Base-by-base conservation (phyloP, 2,888 invertebrate genomes). In the Peribatodes rhomboidaria region DNA sequence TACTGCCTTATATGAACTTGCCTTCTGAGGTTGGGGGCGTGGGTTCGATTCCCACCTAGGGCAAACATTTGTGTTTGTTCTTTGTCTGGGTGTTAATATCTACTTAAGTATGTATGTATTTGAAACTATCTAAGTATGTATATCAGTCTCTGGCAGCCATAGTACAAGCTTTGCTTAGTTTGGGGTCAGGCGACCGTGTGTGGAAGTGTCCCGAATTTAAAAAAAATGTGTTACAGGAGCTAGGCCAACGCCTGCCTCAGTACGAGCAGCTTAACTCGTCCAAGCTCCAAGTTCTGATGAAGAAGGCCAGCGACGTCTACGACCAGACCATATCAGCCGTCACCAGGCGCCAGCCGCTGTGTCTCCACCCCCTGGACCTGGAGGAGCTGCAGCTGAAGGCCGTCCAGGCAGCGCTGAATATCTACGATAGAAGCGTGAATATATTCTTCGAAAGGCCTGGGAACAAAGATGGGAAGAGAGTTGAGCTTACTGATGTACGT, bases 301-400 rank as follows among this genome's bases (percentile, higher is more conserved):
- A 55, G 2, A n/a, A 60, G 16, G 65, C 60, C 4, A 60, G 42
- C 9, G 52, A 65, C 2, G n/a, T 44, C 2, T 65, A 65, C 14
- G 60, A 65, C 37, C 39, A 55, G 16, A 27, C 11, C 0, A 37
- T 60, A 50, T 14, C 31, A 3, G 14, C 27, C 0, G 13, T 56
- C n/a, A 50, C n/a, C 31, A 50, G 52, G 14, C 14, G 50, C n/a
- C 35, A 60, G n/a, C 20, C 13, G 0, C n/a, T 65, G 9, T 65
- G 65, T 22, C 31, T 65, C 13, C 65, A 65, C 50, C 56, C 60
- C 0, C 0, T 31, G 2, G 65, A 65, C 22, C 42, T 65, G 1
- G 16, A 50, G 0, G 31, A 50, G n/a, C 14, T 50, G 10, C 60
- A 65, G 13, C 27, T 46, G 0, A 10, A 14, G 14, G 59, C 37